Evolutionary conservation across 2,797 vertebrate genomes (phyloP).

Genomic region (Trachurus trachurus): DNA sequence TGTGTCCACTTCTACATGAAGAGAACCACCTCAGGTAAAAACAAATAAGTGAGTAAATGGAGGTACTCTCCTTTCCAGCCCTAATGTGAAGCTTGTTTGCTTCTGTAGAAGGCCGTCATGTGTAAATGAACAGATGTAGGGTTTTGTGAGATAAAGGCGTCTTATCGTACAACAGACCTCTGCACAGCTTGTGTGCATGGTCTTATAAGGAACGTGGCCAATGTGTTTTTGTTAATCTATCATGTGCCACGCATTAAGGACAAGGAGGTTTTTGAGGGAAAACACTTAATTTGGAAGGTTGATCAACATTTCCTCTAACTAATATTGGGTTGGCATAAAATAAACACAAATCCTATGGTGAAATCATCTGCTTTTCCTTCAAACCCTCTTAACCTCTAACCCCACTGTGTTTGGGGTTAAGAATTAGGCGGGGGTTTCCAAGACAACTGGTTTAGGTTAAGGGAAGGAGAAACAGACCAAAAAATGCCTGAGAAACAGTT

Average conservation of each 20-base stretch:
- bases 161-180: not conserved
- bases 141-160: not conserved
- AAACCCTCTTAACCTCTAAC: no score
- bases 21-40: not conserved
- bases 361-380: not conserved
- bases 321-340: not conserved
- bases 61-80: not conserved
- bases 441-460: not conserved
- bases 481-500: not conserved
- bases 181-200: not conserved
- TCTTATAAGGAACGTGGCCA: not conserved
- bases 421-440: not conserved
- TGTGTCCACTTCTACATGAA: no score
- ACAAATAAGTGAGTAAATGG: not conserved
- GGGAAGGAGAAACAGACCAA: not conserved
- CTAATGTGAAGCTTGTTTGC: not conserved
- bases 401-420: not conserved
- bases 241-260: slow-evolving; percentile 20
- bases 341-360: not conserved
- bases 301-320: not conserved
- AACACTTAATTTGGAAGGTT: not conserved
- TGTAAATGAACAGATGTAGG: not conserved
- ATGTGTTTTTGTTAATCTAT: slow-evolving; percentile 13
- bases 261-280: slow-evolving; percentile 18
- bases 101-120: not conserved